Base-by-base conservation (phyloP, 2,888 invertebrate genomes). In the Pasiphila rectangulata region DNA sequence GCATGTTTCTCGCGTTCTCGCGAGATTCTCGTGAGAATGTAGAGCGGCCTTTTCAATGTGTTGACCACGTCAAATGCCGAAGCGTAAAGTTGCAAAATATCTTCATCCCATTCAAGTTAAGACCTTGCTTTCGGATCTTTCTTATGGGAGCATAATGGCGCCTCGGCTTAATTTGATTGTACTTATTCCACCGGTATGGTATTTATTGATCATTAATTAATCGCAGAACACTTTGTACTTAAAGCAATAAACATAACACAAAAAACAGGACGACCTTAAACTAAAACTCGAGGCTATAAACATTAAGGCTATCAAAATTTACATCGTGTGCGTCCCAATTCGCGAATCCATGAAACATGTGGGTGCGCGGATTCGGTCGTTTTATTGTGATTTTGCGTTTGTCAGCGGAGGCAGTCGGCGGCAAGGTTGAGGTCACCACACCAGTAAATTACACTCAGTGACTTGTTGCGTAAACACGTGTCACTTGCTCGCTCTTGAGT, bases 291-390 rank as follows among this genome's bases (percentile, higher is more conserved):
- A 69, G 73, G 76, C 77, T 74, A 76, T 80, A 77, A 79, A 78
- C 67, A 69, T 71, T 72, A 76, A 84, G 85, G 84, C 76, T 82
- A 79, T 78, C 78, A 75, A 76, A 81, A 80, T 80, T 75, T 76
- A 76, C 70, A 78, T 80, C 75, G 73, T 63, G 67, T 68, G 67
- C 78, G 86, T 83, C 80, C 83, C 77, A 83, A 68, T 81, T 84
- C 70, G 73, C 67, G 69, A 63, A 78, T 74, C 74, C 67, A 69
- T 75, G 75, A 79, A 74, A 77, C 67, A 78, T 75, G 79, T 80
- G 79, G 82, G 81, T 75, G 78, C 70, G 58, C 59, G 60, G 60
- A 65, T 70, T 72, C 64, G 64, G 69, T 63, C 66, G 67, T 61
- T 73, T 73, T 70, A 68, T 66, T 63, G 67, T 65, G 57, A 67